Conservation (phyloP, 2,113 vertebrate species). For the Platysteira castanea region DNA sequence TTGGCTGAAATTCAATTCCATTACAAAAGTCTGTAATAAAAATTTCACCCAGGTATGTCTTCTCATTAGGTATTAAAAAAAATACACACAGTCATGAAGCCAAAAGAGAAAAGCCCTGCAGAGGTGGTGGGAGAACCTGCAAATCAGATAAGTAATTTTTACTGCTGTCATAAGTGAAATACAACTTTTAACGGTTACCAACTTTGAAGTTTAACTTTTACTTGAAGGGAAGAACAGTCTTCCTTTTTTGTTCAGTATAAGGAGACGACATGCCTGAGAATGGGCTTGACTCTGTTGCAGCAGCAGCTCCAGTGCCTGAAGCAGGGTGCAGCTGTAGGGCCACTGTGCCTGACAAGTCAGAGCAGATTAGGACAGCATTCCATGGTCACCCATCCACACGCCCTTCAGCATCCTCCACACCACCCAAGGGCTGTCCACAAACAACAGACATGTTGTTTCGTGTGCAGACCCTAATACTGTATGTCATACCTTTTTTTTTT, state of each 20-base stretch:
- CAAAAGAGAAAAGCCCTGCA: background rate
- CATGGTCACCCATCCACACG: background rate
- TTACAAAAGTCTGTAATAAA: background rate
- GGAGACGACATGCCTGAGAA: background rate
- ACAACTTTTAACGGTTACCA: background rate
- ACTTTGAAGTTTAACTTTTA: background rate
- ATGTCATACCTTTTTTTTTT: background rate
- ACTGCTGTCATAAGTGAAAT: background rate
- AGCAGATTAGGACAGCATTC: background rate
- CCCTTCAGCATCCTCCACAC: rapidly evolving
- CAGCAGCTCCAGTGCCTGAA: background rate
- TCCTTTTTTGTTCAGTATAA: background rate
- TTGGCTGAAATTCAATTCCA: background rate
- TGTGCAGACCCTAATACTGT: background rate
- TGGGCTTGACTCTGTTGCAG: background rate
- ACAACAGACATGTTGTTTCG: background rate
- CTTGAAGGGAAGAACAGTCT: background rate
- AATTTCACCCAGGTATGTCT: background rate
- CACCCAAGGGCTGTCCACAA: background rate
- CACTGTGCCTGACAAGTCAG: background rate
- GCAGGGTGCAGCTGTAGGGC: background rate
- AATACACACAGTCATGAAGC: background rate
- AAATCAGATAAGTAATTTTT: background rate
- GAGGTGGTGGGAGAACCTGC: background rate
- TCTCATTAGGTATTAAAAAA: background rate